These are phyloP conservation scores for Gymnodraco acuticeps DNA, from an alignment of 2,797 vertebrate genomes.

Conservation along the genomic window DNA sequence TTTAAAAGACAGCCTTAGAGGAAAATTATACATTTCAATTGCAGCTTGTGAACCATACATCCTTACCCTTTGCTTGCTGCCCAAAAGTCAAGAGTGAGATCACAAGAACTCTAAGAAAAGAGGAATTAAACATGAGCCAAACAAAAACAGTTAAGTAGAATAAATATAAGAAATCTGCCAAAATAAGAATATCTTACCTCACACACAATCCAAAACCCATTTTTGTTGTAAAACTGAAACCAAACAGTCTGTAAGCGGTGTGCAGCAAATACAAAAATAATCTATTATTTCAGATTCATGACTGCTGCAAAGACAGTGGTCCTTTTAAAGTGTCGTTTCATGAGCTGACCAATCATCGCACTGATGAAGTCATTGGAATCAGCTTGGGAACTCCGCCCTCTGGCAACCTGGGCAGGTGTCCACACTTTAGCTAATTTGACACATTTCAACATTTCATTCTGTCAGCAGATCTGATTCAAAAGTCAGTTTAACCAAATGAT, in stretches of 20 bases:
- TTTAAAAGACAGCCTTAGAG: too few species aligned
- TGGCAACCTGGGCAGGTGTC: slow-evolving; percentile 1
- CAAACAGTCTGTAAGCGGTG: too few species aligned
- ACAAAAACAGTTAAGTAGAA: too few species aligned
- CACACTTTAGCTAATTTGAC: neutral
- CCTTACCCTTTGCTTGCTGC: slow-evolving; percentile 22
- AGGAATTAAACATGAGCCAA: too few species aligned
- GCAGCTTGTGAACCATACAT: neutral
- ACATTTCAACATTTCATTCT: neutral
- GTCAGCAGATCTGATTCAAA: too few species aligned
- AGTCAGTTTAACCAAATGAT: neutral
- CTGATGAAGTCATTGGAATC: slow-evolving; percentile 11
- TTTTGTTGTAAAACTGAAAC: too few species aligned
- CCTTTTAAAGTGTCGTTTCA: too few species aligned
- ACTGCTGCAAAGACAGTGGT: rapidly evolving
- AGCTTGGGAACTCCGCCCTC: neutral
- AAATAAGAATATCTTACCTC: too few species aligned
- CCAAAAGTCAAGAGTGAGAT: slow-evolving; percentile 11
- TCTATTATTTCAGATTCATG: neutral
- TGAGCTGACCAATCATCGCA: too few species aligned
- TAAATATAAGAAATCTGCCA: too few species aligned
- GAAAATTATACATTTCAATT: rapidly evolving
- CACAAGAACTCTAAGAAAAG: too few species aligned
- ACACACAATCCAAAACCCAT: slow-evolving; percentile 41
- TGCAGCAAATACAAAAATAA: too few species aligned